Base-by-base conservation (phyloP, 1,140 invertebrate species). In the Epicauta chinensis region DNA sequence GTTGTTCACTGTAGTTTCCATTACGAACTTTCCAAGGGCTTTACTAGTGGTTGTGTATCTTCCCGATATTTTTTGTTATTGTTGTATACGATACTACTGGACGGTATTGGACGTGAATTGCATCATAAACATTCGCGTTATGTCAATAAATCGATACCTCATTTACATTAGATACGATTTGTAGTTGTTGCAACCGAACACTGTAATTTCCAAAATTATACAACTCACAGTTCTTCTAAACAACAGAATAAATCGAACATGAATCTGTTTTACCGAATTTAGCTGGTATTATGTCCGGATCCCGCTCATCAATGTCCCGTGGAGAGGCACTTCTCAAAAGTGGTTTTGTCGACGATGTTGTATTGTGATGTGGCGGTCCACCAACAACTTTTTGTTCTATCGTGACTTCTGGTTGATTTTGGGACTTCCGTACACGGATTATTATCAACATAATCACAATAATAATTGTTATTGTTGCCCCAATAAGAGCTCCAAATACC, bases 211-310 rank as follows among this genome's bases (percentile, higher is more conserved):
- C 23, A 23, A 5, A 5, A 3, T 23, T 23, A n/a, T n/a, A n/a
- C n/a, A n/a, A n/a, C n/a, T n/a, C n/a, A n/a, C n/a, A n/a, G n/a
- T n/a, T n/a, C n/a, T n/a, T n/a, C n/a, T n/a, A n/a, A n/a, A n/a
- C n/a, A n/a, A 23, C 7, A 23, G 5, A 13, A 23, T 23, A 23
- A 23, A 23, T 5, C 7, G 4, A 23, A 23, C 7, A 23, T 40
- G 32, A 40, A 44, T 39, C n/a, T n/a, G n/a, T n/a, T 49, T 58
- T 57, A 83, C 82, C 82, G 60, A 80, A 84, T 73, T 84, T 83
- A 42, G 81, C 83, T 52, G 82, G 83, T 65, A 86, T 86, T 32
- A 84, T 77, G 70, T 86, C 82, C 13, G 83, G 82, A 73, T 86
- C 82, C 65, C 80, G 78, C 69, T 83, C 81, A 56, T 83, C 78